phyloP scores from a whole-genome alignment of 2,113 vertebrate species.

The Periophthalmodon schlosseri region DNA sequence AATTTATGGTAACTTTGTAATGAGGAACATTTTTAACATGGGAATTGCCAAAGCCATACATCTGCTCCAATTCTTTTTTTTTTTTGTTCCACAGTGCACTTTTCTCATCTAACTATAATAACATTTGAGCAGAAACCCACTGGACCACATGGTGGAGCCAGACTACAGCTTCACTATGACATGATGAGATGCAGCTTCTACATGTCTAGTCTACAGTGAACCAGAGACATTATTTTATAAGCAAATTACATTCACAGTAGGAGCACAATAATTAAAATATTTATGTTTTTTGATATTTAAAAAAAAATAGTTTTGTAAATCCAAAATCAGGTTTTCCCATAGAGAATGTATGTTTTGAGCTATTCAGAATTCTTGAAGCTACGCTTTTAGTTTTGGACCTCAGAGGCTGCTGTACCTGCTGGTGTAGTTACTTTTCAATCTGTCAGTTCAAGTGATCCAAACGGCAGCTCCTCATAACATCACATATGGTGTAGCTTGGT shows the following conservation, averaged over 20 bases:
- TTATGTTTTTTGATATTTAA: not conserved
- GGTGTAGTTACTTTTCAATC: not conserved
- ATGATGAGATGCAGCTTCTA: not conserved
- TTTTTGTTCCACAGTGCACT: not conserved
- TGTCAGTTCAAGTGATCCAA: too few species aligned
- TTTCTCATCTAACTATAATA: not conserved
- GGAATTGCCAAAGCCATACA: too few species aligned
- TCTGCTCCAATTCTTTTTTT: too few species aligned
- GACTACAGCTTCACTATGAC: conserved; percentile 7
- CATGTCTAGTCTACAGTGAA: not conserved
- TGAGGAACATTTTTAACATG: too few species aligned
- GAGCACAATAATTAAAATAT: too few species aligned
- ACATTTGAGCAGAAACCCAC: not conserved
- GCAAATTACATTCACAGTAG: not conserved
- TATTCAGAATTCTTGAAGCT: not conserved
- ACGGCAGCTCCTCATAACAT: too few species aligned
- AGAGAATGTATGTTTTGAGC: too few species aligned
- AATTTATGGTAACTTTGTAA: too few species aligned
- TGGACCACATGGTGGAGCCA: conserved; percentile 57
- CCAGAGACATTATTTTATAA: not conserved
- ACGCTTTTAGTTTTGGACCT: not conserved
- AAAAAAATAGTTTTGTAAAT: not conserved
- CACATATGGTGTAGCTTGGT: too few species aligned
- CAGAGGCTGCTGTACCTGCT: not conserved
- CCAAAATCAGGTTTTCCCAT: too few species aligned